Conservation (phyloP, 2,888 invertebrate species). For the Abscondita cerata region DNA sequence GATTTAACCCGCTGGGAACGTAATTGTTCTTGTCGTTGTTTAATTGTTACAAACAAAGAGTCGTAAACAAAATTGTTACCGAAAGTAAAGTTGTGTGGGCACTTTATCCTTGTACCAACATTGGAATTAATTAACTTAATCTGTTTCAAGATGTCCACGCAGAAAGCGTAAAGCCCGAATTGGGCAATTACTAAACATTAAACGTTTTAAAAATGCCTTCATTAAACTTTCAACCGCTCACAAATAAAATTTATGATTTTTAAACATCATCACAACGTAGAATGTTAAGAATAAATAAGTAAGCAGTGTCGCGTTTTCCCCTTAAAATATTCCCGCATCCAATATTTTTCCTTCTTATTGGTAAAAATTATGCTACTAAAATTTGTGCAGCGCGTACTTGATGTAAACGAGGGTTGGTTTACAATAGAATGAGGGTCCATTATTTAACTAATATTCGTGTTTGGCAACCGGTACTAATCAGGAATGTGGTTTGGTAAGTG, state of each 20-base stretch:
- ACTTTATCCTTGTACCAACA: too few relatives aligned
- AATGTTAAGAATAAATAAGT: background rate
- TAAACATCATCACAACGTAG: background rate
- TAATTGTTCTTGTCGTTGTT: background rate
- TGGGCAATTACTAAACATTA: too few relatives aligned
- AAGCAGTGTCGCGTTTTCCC: background rate
- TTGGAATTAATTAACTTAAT: too few relatives aligned
- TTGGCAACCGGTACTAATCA: constrained; percentile 3
- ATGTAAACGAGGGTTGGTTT: background rate
- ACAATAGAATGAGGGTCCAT: background rate
- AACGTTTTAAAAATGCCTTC: too few relatives aligned
- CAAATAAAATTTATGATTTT: background rate
- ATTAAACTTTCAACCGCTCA: background rate
- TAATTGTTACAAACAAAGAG: too few relatives aligned
- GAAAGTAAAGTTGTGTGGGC: too few relatives aligned
- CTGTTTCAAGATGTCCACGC: too few relatives aligned
- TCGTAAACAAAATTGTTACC: too few relatives aligned
- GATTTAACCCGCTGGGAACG: background rate
- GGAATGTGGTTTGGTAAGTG: constrained; percentile 1
- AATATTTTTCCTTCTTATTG: constrained; percentile 36
- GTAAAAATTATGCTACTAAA: too few relatives aligned
- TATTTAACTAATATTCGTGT: background rate
- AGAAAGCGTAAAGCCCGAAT: too few relatives aligned
- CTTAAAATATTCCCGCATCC: constrained; percentile 47
- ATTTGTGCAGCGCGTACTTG: background rate